A percentile compares a stretch with the other conserved stretches of the same genome.
Evolutionary conservation across 2,113 vertebrate genomes (phyloP).

Genomic region (Elephas maximus): DNA sequence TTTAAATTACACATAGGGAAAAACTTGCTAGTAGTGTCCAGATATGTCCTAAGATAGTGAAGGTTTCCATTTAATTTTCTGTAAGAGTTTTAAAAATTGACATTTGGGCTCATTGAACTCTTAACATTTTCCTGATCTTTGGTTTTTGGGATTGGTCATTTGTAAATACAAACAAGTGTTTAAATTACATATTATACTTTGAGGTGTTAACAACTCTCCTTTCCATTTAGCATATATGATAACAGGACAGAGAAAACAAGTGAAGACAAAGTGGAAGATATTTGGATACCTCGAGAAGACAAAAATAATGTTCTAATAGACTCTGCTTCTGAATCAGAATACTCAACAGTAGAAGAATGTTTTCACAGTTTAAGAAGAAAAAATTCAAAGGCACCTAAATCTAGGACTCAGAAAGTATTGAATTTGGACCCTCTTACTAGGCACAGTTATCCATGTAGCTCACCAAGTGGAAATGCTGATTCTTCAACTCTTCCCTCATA

Average conservation of each 20-base stretch:
- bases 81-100: neutral
- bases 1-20: neutral
- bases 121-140: neutral
- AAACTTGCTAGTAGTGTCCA: neutral
- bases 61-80: constrained; percentile 18
- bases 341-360: constrained; percentile 91
- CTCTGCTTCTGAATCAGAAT: constrained; percentile 87
- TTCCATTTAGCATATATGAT: constrained; percentile 77
- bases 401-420: constrained; percentile 69
- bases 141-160: neutral
- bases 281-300: constrained; percentile 80
- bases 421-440: constrained; percentile 81
- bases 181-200: neutral
- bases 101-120: neutral
- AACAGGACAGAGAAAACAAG: constrained; percentile 73
- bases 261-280: constrained; percentile 80
- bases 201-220: neutral
- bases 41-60: neutral
- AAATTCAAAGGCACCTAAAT: constrained; percentile 79
- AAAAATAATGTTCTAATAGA: constrained; percentile 67
- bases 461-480: constrained; percentile 52
- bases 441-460: constrained; percentile 83
- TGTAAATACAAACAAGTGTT: neutral
- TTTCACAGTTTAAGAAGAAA: constrained; percentile 82
- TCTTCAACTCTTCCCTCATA: constrained; percentile 35